These are phyloP conservation scores for Catostomus latipinnis DNA, from an alignment of 2,797 vertebrate genomes.

Conservation along the genomic window DNA sequence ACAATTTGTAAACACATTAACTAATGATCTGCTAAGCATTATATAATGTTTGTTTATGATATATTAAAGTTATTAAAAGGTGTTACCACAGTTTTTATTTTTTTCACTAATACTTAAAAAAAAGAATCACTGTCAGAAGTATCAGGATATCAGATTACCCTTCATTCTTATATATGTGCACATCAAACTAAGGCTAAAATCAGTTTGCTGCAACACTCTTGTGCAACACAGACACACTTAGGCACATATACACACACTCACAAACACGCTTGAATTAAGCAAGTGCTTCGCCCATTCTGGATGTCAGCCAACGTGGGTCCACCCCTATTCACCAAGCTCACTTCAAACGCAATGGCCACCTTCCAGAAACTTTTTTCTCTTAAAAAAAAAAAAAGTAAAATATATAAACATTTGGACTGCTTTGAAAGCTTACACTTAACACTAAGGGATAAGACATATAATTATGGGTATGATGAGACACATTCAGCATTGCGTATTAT, in stretches of 20 bases:
- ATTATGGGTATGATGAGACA: conserved; percentile 62
- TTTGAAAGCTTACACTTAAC: conserved; percentile 63
- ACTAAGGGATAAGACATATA: conserved; percentile 60
- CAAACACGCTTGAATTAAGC: conserved; percentile 28
- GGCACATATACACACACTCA: conserved; percentile 20
- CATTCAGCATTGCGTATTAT: conserved; percentile 54
- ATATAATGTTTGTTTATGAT: too few relatives aligned
- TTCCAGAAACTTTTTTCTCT: conserved; percentile 49
- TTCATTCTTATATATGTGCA: not conserved
- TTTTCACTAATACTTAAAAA: too few relatives aligned
- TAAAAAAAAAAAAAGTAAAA: conserved; percentile 45
- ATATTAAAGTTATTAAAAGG: too few relatives aligned
- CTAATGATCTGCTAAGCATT: too few relatives aligned
- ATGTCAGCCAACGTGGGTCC: conserved; percentile 52
- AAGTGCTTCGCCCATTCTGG: conserved; percentile 53
- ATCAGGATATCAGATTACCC: too few relatives aligned
- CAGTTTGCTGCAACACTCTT: conserved; percentile 29
- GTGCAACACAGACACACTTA: conserved; percentile 43
- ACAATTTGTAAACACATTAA: too few relatives aligned
- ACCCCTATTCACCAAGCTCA: conserved; percentile 48
- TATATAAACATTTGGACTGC: conserved; percentile 63
- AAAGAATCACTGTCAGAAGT: too few relatives aligned
- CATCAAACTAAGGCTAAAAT: not conserved
- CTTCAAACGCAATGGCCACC: conserved; percentile 52
- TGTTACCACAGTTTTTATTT: too few relatives aligned